Evolutionary conservation across 2,797 vertebrate species (phyloP).

Genomic region (Esox masquinongy): DNA sequence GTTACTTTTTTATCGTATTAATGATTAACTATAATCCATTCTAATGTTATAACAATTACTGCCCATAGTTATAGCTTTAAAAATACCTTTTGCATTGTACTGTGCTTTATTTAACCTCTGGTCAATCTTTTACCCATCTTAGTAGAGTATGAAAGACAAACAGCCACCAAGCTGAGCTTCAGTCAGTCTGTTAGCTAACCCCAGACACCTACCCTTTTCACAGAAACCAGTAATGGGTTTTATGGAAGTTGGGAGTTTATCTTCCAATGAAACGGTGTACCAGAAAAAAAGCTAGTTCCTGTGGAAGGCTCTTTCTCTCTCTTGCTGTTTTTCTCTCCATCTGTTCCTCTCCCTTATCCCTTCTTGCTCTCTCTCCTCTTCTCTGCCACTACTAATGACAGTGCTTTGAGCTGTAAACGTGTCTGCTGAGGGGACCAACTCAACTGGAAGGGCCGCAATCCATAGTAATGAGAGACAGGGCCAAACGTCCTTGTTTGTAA

Average conservation of each 20-base stretch:
- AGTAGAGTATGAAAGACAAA: not conserved
- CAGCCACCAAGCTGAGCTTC: not conserved
- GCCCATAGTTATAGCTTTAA: too few species aligned
- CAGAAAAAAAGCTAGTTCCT: constrained; percentile 26
- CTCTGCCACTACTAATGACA: not conserved
- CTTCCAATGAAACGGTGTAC: constrained; percentile 34
- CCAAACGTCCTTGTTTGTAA: constrained; percentile 48
- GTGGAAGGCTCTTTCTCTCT: constrained; percentile 22
- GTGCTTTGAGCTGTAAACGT: constrained; percentile 26
- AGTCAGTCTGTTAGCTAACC: constrained; percentile 4
- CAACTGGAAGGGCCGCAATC: constrained; percentile 28
- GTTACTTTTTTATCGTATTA: too few species aligned
- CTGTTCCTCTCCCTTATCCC: not conserved
- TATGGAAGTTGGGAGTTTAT: constrained; percentile 20
- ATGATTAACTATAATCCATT: too few species aligned
- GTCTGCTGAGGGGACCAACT: constrained; percentile 40
- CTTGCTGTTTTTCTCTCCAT: not conserved
- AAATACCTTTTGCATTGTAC: too few species aligned
- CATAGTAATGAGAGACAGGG: constrained; percentile 38
- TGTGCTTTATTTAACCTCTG: not conserved
- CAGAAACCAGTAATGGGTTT: constrained; percentile 26
- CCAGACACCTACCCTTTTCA: constrained; percentile 44
- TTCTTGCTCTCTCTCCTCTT: not conserved
- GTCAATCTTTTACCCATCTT: constrained; percentile 9
- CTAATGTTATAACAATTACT: too few species aligned